Percentiles rank a stretch among this genome's conserved stretches.
Evolutionary conservation across 1,140 invertebrate species (phyloP).

Genomic region (Rhopalosiphum padi): DNA sequence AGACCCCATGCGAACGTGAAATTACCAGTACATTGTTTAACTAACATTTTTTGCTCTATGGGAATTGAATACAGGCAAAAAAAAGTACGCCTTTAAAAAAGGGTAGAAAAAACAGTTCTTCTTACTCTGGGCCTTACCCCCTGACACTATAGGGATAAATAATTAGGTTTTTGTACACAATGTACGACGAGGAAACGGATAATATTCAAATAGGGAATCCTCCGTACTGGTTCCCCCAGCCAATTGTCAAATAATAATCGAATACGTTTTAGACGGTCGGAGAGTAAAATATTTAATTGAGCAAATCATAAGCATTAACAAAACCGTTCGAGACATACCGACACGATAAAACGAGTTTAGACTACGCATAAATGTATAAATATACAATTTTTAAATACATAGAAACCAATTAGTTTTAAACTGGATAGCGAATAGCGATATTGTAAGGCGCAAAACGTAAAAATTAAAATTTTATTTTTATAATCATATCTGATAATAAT

Average conservation of each 20-base stretch:
- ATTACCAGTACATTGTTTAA: conserved; percentile 55
- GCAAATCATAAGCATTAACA: not conserved
- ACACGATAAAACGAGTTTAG: not conserved
- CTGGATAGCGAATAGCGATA: not conserved
- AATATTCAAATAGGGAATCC: conserved; percentile 42
- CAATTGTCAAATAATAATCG: conserved; percentile 35
- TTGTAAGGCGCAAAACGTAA: not conserved
- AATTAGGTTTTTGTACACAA: conserved; percentile 42
- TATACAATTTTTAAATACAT: not conserved
- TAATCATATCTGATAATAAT: not conserved
- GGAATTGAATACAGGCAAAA: conserved; percentile 13
- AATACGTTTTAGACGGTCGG: not conserved
- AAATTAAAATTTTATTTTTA: not conserved
- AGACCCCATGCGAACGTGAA: conserved; percentile 48
- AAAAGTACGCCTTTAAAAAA: conserved; percentile 38
- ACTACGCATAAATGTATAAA: not conserved
- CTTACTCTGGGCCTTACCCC: conserved; percentile 5
- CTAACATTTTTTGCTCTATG: conserved; percentile 44
- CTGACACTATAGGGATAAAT: conserved; percentile 34
- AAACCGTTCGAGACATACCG: not conserved
- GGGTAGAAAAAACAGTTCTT: conserved; percentile 38
- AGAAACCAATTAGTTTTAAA: not conserved
- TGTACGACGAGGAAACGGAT: not conserved
- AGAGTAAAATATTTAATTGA: not conserved
- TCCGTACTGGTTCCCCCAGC: not conserved